Percentiles rank a stretch among this genome's conserved stretches.
phyloP scores from a whole-genome alignment of 2,113 vertebrate species.

The Trematocara marginatum region DNA sequence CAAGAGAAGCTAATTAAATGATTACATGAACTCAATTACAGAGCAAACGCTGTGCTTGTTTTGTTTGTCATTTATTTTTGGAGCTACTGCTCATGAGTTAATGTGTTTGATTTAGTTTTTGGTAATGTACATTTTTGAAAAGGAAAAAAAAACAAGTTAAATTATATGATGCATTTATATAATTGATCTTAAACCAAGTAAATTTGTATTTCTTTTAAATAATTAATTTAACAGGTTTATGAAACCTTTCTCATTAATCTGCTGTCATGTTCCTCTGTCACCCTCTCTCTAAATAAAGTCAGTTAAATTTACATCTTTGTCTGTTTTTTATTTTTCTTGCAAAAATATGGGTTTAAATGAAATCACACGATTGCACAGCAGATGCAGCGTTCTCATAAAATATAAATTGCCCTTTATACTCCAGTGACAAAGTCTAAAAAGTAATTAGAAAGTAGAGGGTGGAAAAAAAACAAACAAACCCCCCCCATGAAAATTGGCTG shows the following conservation, averaged over 20 bases:
- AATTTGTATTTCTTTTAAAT: background rate
- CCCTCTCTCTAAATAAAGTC: slow-evolving; percentile 24
- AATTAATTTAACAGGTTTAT: background rate
- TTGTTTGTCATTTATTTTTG: background rate
- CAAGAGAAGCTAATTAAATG: slow-evolving; percentile 17
- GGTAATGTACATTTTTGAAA: background rate
- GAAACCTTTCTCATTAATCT: background rate
- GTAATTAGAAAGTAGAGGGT: background rate
- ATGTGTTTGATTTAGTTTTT: background rate
- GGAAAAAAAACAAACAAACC: background rate
- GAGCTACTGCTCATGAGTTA: background rate
- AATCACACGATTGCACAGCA: background rate
- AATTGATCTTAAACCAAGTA: background rate
- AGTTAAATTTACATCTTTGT: background rate
- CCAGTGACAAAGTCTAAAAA: background rate
- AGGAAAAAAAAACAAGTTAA: background rate
- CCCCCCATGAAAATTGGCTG: background rate
- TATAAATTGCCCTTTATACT: background rate
- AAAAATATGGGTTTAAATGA: background rate
- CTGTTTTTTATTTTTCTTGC: background rate
- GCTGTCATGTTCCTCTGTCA: background rate
- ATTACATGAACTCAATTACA: background rate
- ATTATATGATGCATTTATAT: background rate
- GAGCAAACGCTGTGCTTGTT: background rate
- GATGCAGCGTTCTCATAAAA: background rate